These are phyloP conservation scores for Pungitius pungitius DNA, from an alignment of 2,113 vertebrate species.

Conservation along the genomic window DNA sequence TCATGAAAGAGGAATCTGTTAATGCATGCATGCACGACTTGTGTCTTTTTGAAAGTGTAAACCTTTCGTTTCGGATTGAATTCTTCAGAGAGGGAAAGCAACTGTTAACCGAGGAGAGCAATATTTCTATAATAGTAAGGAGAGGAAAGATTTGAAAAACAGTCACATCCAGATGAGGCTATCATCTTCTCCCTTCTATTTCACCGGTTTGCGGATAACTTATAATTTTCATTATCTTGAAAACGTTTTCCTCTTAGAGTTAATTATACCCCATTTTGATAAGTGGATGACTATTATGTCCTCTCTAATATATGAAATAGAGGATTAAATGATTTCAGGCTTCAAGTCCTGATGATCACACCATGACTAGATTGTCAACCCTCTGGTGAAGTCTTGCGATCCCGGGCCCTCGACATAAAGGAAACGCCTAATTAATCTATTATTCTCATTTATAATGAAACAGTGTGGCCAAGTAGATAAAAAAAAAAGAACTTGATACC, in stretches of 20 bases:
- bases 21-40: conserved; percentile 66
- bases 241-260: conserved; percentile 72
- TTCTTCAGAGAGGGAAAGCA: conserved; percentile 41
- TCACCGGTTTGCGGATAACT: conserved; percentile 55
- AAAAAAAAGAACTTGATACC: conserved; percentile 16
- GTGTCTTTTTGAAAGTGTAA: conserved; percentile 66
- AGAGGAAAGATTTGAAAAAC: conserved; percentile 57
- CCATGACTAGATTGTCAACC: conserved; percentile 59
- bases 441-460: conserved; percentile 65
- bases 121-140: conserved; percentile 38
- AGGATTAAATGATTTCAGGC: conserved; percentile 72
- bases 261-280: conserved; percentile 79
- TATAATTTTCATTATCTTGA: conserved; percentile 71
- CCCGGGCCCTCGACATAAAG: conserved; percentile 55
- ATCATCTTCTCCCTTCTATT: conserved; percentile 52
- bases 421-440: conserved; percentile 74
- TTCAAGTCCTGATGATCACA: conserved; percentile 65
- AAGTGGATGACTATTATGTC: conserved; percentile 76
- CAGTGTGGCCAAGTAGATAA: conserved; percentile 36
- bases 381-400: conserved; percentile 60
- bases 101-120: conserved; percentile 37
- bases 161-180: conserved; percentile 59
- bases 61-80: conserved; percentile 50
- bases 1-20: conserved; percentile 70
- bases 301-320: conserved; percentile 69